phyloP scores from a whole-genome alignment of 2,113 vertebrate genomes.

The Hiodon alosoides region DNA sequence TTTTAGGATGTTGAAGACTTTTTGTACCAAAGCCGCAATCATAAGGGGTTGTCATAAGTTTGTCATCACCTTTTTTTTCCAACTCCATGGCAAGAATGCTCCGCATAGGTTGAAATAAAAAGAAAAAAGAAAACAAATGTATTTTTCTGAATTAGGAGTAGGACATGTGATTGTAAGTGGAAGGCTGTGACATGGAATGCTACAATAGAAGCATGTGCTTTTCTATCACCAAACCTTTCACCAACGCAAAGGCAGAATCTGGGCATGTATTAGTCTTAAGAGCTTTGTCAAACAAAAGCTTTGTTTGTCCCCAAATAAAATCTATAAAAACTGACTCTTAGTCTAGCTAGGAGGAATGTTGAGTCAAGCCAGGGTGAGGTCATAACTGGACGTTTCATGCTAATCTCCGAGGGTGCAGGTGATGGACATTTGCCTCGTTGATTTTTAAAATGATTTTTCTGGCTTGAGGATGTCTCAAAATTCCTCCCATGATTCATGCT shows the following conservation, averaged over 20 bases:
- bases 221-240: too few relatives aligned
- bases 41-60: neutral
- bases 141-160: slow-evolving; percentile 58
- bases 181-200: neutral
- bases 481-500: too few relatives aligned
- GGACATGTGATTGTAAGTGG: neutral
- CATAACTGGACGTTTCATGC: neutral
- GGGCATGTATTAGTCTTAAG: neutral
- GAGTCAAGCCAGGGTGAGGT: neutral
- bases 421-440: neutral
- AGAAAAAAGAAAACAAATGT: slow-evolving; percentile 45
- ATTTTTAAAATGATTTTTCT: slow-evolving; percentile 6
- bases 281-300: neutral
- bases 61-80: neutral
- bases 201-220: neutral
- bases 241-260: neutral
- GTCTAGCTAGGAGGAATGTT: neutral
- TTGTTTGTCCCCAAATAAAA: neutral
- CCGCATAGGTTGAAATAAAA: slow-evolving; percentile 31
- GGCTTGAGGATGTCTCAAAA: neutral
- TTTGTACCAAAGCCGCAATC: slow-evolving; percentile 4
- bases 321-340: neutral
- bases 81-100: neutral
- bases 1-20: slow-evolving; percentile 11
- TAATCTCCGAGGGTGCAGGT: neutral